Evolutionary conservation across 2,888 invertebrate species (phyloP).

Genomic region (Graphium colonna): DNA sequence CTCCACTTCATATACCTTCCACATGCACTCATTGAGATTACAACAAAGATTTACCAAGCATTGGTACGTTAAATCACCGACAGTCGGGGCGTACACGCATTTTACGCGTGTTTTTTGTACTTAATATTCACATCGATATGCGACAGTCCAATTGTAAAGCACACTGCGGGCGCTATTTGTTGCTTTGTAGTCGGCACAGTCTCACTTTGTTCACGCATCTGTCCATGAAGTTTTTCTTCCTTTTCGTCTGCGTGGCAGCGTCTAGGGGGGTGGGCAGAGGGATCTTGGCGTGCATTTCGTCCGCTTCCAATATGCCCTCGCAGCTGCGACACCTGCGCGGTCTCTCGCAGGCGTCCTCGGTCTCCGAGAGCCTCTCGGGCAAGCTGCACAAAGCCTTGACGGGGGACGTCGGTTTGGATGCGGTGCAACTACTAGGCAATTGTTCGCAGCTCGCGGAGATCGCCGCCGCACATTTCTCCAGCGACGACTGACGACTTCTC

Average conservation of each 20-base stretch:
- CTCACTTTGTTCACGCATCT: slow-evolving; percentile 91
- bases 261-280: slow-evolving; percentile 80
- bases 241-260: slow-evolving; percentile 80
- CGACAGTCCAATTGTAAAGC: slow-evolving; percentile 69
- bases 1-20: slow-evolving; percentile 48
- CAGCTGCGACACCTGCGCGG: slow-evolving; percentile 80
- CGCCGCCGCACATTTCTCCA: slow-evolving; percentile 58
- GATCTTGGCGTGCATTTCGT: slow-evolving; percentile 74
- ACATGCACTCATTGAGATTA: slow-evolving; percentile 76
- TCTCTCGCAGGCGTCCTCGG: slow-evolving; percentile 56
- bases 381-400: slow-evolving; percentile 66
- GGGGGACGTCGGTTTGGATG: slow-evolving; percentile 65
- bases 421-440: slow-evolving; percentile 63
- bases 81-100: slow-evolving; percentile 60
- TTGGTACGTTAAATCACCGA: slow-evolving; percentile 45
- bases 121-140: slow-evolving; percentile 69
- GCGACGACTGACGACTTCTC: slow-evolving; percentile 67
- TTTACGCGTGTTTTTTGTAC: slow-evolving; percentile 76
- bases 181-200: slow-evolving; percentile 80
- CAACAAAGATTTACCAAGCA: slow-evolving; percentile 59
- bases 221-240: slow-evolving; percentile 91
- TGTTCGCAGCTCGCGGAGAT: slow-evolving; percentile 70
- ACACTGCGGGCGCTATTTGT: slow-evolving; percentile 55
- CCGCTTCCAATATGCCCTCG: slow-evolving; percentile 80
- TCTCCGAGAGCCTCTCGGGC: slow-evolving; percentile 66